Evolutionary conservation across 2,888 invertebrate genomes (phyloP), one percentile per base, ranked within the genome.

Genomic region (Muscina levida): DNA sequence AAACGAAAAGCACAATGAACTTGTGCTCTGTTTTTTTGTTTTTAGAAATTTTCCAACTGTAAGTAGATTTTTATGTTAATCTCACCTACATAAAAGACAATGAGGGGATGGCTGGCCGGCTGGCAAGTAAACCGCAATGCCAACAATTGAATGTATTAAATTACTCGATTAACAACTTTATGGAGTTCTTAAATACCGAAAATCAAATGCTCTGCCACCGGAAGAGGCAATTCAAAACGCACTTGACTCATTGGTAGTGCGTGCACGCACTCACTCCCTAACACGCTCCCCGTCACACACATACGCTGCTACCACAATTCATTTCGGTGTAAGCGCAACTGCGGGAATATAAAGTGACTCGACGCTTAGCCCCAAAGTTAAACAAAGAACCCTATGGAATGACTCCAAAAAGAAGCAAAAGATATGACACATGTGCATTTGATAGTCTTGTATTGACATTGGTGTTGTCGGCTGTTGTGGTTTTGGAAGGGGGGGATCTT

Each of bases 221-320:
- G 84, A 84, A 84, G 82, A 70, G 59, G 74, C 82, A 84, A 84
- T 83, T 84, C 77, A 82, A 8, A 78, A 77, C 68, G 76, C 79
- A 84, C 79, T 83, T 82, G 84, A 84, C 82, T 82, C 78, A 68
- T 82, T 26, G 75, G 76, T 74, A 76, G 73, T 77, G 67, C 56
- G 46, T 73, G 3, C 31, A 70, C 42, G 72, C 59, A 79, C 53
- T 31, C 57, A 53, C 44, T 44, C 57, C 22, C 44, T 44, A 5
- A 31, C 8, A 31, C 31, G 31, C 31, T 31, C 31, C 3, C n/a
- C n/a, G n/a, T n/a, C n/a, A n/a, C n/a, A 31, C 31, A 31, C 3
- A 31, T n/a, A 31, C 31, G 31, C n/a, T n/a, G 31, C 31, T 31
- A 3, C 31, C 76, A 81, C 74, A 82, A 82, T 77, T 82, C 68